Evolutionary conservation across 2,113 vertebrate genomes (phyloP).

Genomic region (Pyxicephalus adspersus): DNA sequence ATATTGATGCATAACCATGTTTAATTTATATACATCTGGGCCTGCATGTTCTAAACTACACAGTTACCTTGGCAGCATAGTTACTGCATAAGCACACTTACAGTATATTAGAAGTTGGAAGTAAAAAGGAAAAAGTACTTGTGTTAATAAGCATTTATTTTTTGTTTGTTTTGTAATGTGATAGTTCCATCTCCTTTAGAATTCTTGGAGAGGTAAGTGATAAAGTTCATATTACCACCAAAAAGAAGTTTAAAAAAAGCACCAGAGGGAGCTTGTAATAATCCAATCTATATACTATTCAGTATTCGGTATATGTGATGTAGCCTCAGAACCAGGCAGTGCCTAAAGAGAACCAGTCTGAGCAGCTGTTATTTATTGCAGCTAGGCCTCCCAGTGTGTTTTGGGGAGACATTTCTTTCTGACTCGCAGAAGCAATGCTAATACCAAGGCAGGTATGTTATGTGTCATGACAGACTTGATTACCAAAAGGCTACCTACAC

Average conservation of each 20-base stretch:
- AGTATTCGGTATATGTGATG: constrained; percentile 15
- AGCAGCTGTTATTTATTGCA: neutral
- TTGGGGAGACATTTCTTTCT: no score
- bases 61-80: neutral
- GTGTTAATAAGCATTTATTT: constrained; percentile 33
- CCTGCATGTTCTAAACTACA: neutral
- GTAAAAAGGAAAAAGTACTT: constrained; percentile 3
- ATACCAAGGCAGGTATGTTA: no score
- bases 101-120: constrained; percentile 3
- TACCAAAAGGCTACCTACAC: no score
- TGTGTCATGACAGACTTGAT: no score
- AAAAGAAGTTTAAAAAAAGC: constrained; percentile 37
- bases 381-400: neutral
- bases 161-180: constrained; percentile 44
- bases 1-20: constrained; percentile 10
- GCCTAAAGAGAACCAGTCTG: neutral
- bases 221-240: constrained; percentile 42
- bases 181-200: constrained; percentile 35
- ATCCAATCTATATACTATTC: constrained; percentile 36
- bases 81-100: neutral
- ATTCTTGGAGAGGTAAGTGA: constrained; percentile 36
- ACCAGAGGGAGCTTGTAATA: constrained; percentile 38
- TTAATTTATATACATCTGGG: constrained; percentile 23
- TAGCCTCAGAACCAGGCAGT: constrained; percentile 8
- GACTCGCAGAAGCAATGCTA: no score